phyloP scores from a whole-genome alignment of 2,888 invertebrate species.

The Drosophila eohydei region DNA sequence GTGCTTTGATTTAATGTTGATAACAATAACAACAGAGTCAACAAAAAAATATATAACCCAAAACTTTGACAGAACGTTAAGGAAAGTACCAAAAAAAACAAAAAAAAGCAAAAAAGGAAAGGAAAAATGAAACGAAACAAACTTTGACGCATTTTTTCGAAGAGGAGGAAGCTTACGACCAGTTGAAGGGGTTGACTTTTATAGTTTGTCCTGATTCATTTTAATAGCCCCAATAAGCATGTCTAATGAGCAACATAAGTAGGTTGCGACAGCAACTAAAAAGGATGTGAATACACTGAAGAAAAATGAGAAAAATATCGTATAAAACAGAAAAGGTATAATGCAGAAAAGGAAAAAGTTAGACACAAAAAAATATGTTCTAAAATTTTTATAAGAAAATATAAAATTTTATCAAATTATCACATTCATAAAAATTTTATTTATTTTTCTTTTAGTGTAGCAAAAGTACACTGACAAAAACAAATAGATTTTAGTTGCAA shows the following conservation, averaged over 20 bases:
- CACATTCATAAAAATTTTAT: too few relatives aligned
- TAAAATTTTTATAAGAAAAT: too few relatives aligned
- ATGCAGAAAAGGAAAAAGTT: too few relatives aligned
- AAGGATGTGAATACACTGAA: constrained; percentile 7
- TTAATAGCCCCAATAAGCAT: constrained; percentile 82
- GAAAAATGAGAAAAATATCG: neutral
- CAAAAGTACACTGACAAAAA: too few relatives aligned
- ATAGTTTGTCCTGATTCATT: constrained; percentile 81
- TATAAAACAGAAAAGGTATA: too few relatives aligned
- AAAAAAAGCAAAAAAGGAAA: constrained; percentile 3
- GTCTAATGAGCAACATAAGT: constrained; percentile 79
- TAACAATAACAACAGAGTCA: constrained; percentile 72
- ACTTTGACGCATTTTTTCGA: constrained; percentile 57
- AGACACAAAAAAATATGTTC: too few relatives aligned
- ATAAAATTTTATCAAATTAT: too few relatives aligned
- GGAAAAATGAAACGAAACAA: constrained; percentile 41
- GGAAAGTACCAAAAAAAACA: constrained; percentile 20
- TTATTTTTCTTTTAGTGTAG: too few relatives aligned
- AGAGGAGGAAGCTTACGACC: constrained; percentile 23
- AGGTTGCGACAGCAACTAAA: constrained; percentile 35
- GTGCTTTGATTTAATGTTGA: constrained; percentile 80
- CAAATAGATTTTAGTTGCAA: too few relatives aligned
- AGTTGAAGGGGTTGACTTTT: constrained; percentile 69
- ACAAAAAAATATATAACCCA: constrained; percentile 52
- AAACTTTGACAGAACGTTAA: constrained; percentile 59